phyloP scores from a whole-genome alignment of 2,888 invertebrate genomes.

The Baronia brevicornis region DNA sequence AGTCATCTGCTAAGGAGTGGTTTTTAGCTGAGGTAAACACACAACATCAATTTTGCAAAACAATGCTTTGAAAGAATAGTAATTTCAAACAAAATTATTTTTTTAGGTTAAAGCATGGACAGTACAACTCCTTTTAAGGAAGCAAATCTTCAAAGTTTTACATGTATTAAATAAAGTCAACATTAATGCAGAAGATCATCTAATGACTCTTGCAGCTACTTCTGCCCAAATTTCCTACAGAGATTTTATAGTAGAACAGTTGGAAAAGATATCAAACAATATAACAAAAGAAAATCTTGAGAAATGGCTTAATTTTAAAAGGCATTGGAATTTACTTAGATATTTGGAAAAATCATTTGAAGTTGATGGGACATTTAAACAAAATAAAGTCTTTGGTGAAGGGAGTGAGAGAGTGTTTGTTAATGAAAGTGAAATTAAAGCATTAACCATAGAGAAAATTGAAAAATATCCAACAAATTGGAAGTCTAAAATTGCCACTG shows the following conservation, averaged over 20 bases:
- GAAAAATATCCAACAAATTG: conserved; percentile 61
- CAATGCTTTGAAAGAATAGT: not conserved
- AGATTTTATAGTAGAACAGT: conserved; percentile 79
- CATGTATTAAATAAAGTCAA: conserved; percentile 79
- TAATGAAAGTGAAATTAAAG: conserved; percentile 65
- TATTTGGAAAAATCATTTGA: conserved; percentile 68
- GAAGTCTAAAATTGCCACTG: conserved; percentile 74
- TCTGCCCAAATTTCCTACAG: conserved; percentile 76
- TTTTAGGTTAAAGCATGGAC: conserved; percentile 78
- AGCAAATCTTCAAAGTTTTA: conserved; percentile 79
- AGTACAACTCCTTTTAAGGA: conserved; percentile 74
- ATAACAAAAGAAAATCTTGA: conserved; percentile 41
- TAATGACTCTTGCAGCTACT: conserved; percentile 74
- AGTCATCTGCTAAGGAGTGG: conserved; percentile 69
- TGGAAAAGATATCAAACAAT: conserved; percentile 69
- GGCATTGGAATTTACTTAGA: conserved; percentile 60
- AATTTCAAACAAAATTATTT: conserved; percentile 13
- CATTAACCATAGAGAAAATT: conserved; percentile 64
- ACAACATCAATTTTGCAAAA: no score
- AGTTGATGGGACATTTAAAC: conserved; percentile 62
- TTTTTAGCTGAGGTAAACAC: conserved; percentile 72
- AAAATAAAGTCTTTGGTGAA: conserved; percentile 65
- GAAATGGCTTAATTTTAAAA: conserved; percentile 51
- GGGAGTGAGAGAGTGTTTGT: conserved; percentile 58
- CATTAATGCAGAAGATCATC: conserved; percentile 73